These are phyloP conservation scores for Nematolebias whitei DNA, from an alignment of 2,113 vertebrate species.

Conservation along the genomic window DNA sequence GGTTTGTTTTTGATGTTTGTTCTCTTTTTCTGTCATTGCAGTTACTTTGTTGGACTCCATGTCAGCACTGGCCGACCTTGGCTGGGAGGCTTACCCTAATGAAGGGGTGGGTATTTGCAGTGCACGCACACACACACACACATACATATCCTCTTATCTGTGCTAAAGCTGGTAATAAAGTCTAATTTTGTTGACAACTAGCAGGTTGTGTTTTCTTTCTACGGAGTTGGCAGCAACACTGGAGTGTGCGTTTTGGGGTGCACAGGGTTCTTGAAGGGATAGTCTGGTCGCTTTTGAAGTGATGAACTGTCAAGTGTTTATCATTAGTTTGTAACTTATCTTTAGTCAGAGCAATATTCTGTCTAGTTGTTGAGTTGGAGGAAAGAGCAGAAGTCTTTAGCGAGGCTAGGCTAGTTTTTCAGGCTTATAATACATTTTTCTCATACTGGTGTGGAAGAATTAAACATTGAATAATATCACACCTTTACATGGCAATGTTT, in stretches of 20 bases:
- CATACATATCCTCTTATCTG: slow-evolving; percentile 8
- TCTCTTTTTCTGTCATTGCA: slow-evolving; percentile 57
- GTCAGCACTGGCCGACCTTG: slow-evolving; percentile 85
- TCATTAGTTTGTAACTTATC: too few relatives aligned
- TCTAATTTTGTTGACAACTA: slow-evolving; percentile 21
- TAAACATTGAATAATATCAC: too few relatives aligned
- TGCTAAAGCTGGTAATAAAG: slow-evolving; percentile 12
- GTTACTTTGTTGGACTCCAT: slow-evolving; percentile 87
- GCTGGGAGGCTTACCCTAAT: slow-evolving; percentile 85
- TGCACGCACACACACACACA: slow-evolving; percentile 10
- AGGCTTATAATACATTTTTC: too few relatives aligned
- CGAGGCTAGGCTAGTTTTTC: too few relatives aligned
- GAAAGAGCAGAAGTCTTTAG: too few relatives aligned
- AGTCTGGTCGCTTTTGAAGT: too few relatives aligned
- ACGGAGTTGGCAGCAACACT: slow-evolving; percentile 15
- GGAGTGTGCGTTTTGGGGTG: slow-evolving; percentile 57
- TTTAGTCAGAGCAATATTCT: too few relatives aligned
- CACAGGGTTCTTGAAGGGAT: slow-evolving; percentile 45
- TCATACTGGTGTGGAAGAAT: too few relatives aligned
- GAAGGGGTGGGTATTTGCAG: slow-evolving; percentile 81
- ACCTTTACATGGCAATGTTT: too few relatives aligned
- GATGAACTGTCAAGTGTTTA: too few relatives aligned
- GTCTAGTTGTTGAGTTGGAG: too few relatives aligned
- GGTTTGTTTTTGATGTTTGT: slow-evolving; percentile 13
- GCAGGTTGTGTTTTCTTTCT: slow-evolving; percentile 37